phyloP scores from a whole-genome alignment of 2,797 vertebrate species.

The Tangara arthus region DNA sequence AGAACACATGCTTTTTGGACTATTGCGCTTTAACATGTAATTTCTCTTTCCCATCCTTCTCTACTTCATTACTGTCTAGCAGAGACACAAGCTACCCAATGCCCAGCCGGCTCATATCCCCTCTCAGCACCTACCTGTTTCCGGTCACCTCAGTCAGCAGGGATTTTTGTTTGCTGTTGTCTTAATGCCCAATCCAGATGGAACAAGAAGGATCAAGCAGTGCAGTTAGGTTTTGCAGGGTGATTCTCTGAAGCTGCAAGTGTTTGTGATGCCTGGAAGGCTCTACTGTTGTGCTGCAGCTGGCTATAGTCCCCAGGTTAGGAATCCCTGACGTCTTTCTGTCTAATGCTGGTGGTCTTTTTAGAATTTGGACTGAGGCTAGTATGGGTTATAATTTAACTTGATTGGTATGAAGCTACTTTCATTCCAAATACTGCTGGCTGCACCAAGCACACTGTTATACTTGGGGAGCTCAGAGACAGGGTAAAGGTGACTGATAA shows the following conservation, averaged over 20 bases:
- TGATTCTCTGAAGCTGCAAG: background rate
- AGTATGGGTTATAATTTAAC: constrained; percentile 47
- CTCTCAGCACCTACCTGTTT: background rate
- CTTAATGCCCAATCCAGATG: background rate
- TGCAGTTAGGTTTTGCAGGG: background rate
- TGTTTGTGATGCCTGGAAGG: background rate
- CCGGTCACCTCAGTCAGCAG: background rate
- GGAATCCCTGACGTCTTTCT: background rate
- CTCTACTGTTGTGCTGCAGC: background rate
- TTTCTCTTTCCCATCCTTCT: background rate
- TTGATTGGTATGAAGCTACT: constrained; percentile 30
- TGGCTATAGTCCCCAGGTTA: background rate
- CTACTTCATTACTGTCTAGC: background rate
- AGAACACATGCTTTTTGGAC: background rate
- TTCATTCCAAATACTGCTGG: background rate
- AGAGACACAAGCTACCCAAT: background rate
- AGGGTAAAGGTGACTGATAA: constrained; percentile 30
- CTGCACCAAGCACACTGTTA: background rate
- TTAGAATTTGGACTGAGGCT: constrained; percentile 8
- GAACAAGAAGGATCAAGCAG: background rate
- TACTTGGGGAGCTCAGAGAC: background rate
- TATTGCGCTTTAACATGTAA: background rate
- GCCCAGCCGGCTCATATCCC: background rate
- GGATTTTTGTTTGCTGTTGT: background rate
- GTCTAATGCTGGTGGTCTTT: background rate